Conservation (phyloP, 2,113 vertebrate genomes). For the Solea senegalensis region DNA sequence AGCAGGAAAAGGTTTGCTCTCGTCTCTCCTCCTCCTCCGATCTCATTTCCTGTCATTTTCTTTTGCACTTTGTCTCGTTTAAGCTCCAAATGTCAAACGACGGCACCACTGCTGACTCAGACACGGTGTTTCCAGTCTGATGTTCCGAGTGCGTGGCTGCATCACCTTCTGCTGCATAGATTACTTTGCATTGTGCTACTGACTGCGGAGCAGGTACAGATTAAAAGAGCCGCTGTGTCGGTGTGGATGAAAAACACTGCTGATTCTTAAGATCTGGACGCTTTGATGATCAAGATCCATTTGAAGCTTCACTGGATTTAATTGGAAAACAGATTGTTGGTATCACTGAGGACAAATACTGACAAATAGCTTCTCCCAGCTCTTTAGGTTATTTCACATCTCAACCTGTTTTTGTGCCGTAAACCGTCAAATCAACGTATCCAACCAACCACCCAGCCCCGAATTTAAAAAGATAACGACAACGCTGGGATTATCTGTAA, state of each 20-base stretch:
- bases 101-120: slow-evolving; percentile 20
- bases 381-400: too few relatives aligned
- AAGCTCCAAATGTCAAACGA: slow-evolving; percentile 27
- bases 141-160: slow-evolving; percentile 31
- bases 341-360: too few relatives aligned
- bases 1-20: slow-evolving; percentile 31
- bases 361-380: too few relatives aligned
- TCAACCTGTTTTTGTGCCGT: neutral
- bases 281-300: slow-evolving; percentile 30
- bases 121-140: neutral
- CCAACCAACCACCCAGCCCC: too few relatives aligned
- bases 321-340: slow-evolving; percentile 1
- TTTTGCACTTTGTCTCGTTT: slow-evolving; percentile 26
- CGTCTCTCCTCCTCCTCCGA: slow-evolving; percentile 10
- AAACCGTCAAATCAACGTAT: neutral
- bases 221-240: slow-evolving; percentile 49
- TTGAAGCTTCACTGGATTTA: slow-evolving; percentile 56
- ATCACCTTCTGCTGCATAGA: slow-evolving; percentile 31
- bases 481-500: neutral
- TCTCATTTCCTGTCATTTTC: slow-evolving; percentile 37
- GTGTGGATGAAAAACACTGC: slow-evolving; percentile 42
- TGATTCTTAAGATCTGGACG: neutral
- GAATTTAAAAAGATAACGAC: neutral
- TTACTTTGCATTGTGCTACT: slow-evolving; percentile 24
- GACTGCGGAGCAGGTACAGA: slow-evolving; percentile 24